Base-by-base conservation (phyloP, 2,113 vertebrate genomes). In the Zingel zingel region DNA sequence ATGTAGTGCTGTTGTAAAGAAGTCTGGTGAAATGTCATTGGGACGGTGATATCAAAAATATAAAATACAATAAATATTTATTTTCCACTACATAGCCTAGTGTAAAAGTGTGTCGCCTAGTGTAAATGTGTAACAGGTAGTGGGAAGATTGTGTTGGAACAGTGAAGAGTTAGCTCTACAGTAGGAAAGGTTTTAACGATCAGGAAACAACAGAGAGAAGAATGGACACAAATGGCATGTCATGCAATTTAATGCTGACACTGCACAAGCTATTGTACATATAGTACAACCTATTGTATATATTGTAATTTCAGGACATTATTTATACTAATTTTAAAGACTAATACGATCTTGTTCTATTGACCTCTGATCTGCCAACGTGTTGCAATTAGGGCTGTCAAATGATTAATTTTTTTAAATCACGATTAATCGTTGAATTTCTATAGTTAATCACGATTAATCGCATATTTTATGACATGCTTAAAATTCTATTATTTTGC, bases 151-250 rank as follows among this genome's bases (percentile, higher is more conserved):
- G 45, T 50, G 12, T 50, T 18, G 14, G 12, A 25, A 54, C 16
- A 65, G 10, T 19, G 4, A 58, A 47, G 16, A 59, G 56, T 51
- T 56, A 13, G n/a, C 19, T 15, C 39, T 47, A 33, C 18, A 23
- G 15, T 74, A 23, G 19, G 19, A 33, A 48, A 73, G 13, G 18
- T 73, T 62, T 78, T 53, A 84, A 43, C 13, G 50, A 79, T 48
- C 39, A 59, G n/a, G 66, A 70, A 72, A 57, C n/a, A 45, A 45
- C 7, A 43, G 77, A 65, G 58, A 16, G 33, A 63, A 63, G 19
- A 63, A 63, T 43, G 12, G 36, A n/a, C 36, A 63, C 10, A 19
- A 43, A 4, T 33, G 1, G 7, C 33, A 33, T 27, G 59, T 36
- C 59, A 61, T 54, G 51, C 61, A 39, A 39, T 63, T 13, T 23